Percentiles rank a stretch among this genome's conserved stretches.
These are phyloP conservation scores for Linnaemya tessellans DNA, from an alignment of 2,888 invertebrate species.

Conservation along the genomic window DNA sequence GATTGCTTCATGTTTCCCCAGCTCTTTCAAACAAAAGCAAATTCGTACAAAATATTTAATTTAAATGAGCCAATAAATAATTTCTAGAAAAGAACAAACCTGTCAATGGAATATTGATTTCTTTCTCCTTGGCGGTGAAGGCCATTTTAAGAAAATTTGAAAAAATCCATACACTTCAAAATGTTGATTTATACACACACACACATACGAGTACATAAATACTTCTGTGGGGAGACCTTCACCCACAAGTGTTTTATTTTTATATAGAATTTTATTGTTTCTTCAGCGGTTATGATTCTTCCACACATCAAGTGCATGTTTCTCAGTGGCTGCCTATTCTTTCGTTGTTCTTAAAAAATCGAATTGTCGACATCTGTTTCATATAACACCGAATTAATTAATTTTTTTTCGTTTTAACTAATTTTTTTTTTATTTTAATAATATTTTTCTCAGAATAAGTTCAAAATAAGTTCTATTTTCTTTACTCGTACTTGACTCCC, in stretches of 20 bases:
- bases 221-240: conserved; percentile 55
- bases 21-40: not conserved
- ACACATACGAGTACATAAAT: not conserved
- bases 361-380: conserved; percentile 67
- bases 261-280: conserved; percentile 38
- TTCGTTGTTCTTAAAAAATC: conserved; percentile 32
- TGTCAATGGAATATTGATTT: conserved; percentile 63
- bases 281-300: conserved; percentile 4
- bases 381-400: conserved; percentile 71
- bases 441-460: not conserved
- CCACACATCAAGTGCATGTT: conserved; percentile 38
- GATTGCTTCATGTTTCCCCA: conserved; percentile 1
- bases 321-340: conserved; percentile 1
- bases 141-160: conserved; percentile 37
- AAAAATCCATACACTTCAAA: conserved; percentile 61
- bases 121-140: conserved; percentile 53
- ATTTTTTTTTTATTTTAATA: not conserved
- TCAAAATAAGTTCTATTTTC: not conserved
- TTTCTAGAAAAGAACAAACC: conserved; percentile 26
- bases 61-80: not conserved
- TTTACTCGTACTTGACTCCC: not conserved
- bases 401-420: conserved; percentile 2
- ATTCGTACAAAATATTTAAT: conserved; percentile 5
- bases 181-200: conserved; percentile 46
- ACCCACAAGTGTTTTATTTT: conserved; percentile 69